phyloP scores from a whole-genome alignment of 2,113 vertebrate genomes.

The Bos taurus region ARS-UCD2.0 NC_037349.1:23903501-23904000 shows the following conservation, averaged over 20 bases:
- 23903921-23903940: fast-evolving
- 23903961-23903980: background rate
- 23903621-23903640: background rate
- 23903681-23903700: background rate
- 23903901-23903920: background rate
- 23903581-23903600: background rate
- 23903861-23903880: background rate
- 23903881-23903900: background rate
- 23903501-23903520: no score
- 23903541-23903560: background rate
- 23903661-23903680: background rate
- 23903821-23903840: background rate
- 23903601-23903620: background rate
- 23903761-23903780: background rate
- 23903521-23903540: background rate
- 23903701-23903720: background rate
- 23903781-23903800: background rate
- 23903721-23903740: background rate
- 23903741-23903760: background rate
- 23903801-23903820: background rate
- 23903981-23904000: background rate
- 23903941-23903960: background rate
- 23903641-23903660: background rate
- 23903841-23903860: background rate
- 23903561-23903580: background rate